These are phyloP conservation scores for Hypocryptadius cinnamomeus DNA, from an alignment of 2,113 vertebrate genomes.

Conservation along the genomic window DNA sequence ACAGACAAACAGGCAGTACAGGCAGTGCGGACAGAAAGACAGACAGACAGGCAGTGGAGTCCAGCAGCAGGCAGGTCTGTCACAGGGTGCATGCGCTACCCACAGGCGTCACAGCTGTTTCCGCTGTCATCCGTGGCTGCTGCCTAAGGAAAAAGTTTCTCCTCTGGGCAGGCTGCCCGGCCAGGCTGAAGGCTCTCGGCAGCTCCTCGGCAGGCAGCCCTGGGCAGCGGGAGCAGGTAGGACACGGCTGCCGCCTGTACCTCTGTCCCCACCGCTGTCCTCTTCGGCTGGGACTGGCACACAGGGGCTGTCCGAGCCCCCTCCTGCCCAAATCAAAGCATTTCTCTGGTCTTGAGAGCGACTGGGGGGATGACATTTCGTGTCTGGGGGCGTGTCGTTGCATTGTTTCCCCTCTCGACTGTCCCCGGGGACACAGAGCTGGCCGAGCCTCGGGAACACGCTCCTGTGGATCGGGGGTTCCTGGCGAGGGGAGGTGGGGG, in stretches of 20 bases:
- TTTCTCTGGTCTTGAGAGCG: background rate
- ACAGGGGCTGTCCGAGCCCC: accelerated
- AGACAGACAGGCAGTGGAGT: background rate
- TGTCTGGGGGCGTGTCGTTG: accelerated
- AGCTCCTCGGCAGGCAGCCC: accelerated
- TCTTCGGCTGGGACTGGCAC: background rate
- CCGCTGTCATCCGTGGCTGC: background rate
- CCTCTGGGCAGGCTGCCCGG: accelerated
- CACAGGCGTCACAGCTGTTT: background rate
- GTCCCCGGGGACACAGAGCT: background rate
- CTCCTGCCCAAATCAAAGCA: background rate
- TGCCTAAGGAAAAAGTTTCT: background rate
- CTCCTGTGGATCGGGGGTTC: too few relatives aligned
- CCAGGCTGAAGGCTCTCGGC: accelerated
- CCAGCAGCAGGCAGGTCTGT: background rate
- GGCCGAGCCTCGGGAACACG: background rate
- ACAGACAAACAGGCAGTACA: background rate
- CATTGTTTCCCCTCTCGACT: background rate
- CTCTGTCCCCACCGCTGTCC: background rate
- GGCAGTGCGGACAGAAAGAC: too few relatives aligned
- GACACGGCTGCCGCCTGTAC: background rate
- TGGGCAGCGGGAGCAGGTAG: background rate
- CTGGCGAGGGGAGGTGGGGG: background rate
- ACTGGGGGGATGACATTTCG: accelerated
- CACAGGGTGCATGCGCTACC: background rate